Evolutionary conservation across 2,888 invertebrate genomes (phyloP).

Genomic region (Gibbula magus): DNA sequence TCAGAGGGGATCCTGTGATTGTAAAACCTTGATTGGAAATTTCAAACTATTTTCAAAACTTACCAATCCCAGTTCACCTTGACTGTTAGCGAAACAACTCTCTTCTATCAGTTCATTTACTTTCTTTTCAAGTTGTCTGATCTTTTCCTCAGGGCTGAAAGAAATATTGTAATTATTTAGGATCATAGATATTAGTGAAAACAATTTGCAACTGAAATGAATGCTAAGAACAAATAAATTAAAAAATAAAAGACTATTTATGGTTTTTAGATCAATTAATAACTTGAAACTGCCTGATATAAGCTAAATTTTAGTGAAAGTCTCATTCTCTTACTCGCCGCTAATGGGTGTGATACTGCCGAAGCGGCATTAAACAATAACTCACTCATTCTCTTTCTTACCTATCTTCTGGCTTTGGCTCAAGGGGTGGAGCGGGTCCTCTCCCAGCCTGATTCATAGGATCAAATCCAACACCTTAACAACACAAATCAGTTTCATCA

Average conservation of each 20-base stretch:
- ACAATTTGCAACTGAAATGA: too few species aligned
- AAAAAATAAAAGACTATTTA: too few species aligned
- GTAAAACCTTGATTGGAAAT: too few species aligned
- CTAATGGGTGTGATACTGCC: too few species aligned
- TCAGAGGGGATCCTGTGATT: too few species aligned
- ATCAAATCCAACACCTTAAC: conserved; percentile 79
- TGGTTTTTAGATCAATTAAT: too few species aligned
- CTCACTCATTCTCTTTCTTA: conserved; percentile 68
- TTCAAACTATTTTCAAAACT: conserved; percentile 24
- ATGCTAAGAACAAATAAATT: too few species aligned
- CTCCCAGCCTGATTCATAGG: conserved; percentile 83
- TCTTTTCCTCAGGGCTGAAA: conserved; percentile 90
- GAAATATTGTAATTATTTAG: background rate
- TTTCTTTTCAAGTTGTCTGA: conserved; percentile 89
- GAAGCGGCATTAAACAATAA: too few species aligned
- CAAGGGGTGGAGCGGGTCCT: conserved; percentile 79
- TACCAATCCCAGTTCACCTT: conserved; percentile 80
- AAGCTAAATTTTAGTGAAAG: too few species aligned
- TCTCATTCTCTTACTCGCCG: too few species aligned
- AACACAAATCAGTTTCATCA: background rate
- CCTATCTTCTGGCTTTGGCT: conserved; percentile 87
- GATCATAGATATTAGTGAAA: too few species aligned
- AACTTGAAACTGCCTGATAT: too few species aligned
- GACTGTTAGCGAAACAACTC: conserved; percentile 84
- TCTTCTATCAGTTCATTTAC: conserved; percentile 93